Evolutionary conservation across 2,113 vertebrate genomes (phyloP), one percentile per base, ranked within the genome.

Genomic region (Planiliza haematocheilus): DNA sequence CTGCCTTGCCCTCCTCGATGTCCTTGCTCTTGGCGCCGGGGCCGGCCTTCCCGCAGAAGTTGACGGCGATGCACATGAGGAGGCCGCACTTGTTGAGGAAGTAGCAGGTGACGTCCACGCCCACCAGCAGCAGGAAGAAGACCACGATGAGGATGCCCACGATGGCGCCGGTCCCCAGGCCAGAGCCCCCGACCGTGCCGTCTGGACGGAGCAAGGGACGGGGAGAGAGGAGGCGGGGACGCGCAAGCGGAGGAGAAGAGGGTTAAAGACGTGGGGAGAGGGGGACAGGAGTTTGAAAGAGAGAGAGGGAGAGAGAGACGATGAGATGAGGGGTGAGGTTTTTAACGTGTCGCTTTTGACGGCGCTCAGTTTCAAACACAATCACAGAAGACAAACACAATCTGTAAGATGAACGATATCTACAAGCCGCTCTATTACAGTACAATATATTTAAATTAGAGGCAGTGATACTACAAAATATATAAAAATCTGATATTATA

Each of bases 41-140:
- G 1, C 96, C 97, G 0, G 96, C 86, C 56, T 99, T 99, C n/a
- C 98, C 97, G 0, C 98, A 99, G 77, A 99, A 84, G 90, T 98
- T 99, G 46, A 98, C 96, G 0, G 97, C 97, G 4, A 99, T 98
- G 93, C 98, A 99, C 97, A 99, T 99, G 52, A 99, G 94, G 46
- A 99, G 94, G 16, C 98, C 98, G 0, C 98, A 99, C 92, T 99
- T 98, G 93, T 99, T 99, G 69, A 99, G 94, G 94, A 98, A 99
- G 92, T 96, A 99, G 93, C 98, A 99, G 86, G 96, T 98, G 89
- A 99, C 93, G 30, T 99, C 98, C 66, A 99, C 95, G 0, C 92
- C 94, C 83, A 98, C 94, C 92, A 99, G 88, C 62, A 99, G 93
- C 70, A 98, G 90, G 85, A 98, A 92, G 1, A 99, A 99, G 80